These are phyloP conservation scores for Acanthurus tractus DNA, from an alignment of 2,797 vertebrate species.

Conservation along the genomic window DNA sequence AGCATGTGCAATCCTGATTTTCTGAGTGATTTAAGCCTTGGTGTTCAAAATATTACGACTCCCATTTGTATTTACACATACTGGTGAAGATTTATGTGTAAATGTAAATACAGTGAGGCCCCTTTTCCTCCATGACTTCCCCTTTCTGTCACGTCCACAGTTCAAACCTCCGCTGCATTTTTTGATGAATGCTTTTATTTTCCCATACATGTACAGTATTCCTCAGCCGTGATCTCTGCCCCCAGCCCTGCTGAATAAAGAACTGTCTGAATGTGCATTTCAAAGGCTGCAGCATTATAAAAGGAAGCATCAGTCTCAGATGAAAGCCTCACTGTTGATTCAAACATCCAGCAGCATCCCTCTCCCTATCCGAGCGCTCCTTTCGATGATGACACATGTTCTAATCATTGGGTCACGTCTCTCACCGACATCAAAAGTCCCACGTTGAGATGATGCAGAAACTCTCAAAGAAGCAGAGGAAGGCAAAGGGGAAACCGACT, in stretches of 20 bases:
- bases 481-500: slow-evolving; percentile 39
- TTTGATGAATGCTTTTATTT: slow-evolving; percentile 21
- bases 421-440: slow-evolving; percentile 75
- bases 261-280: slow-evolving; percentile 62
- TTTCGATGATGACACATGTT: slow-evolving; percentile 74
- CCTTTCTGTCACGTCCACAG: slow-evolving; percentile 33
- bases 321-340: slow-evolving; percentile 73
- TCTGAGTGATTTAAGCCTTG: neutral
- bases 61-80: neutral
- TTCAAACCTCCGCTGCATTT: slow-evolving; percentile 33
- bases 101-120: slow-evolving; percentile 12
- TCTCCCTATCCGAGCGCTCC: slow-evolving; percentile 45
- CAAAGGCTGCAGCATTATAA: slow-evolving; percentile 68
- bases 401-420: slow-evolving; percentile 77
- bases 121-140: slow-evolving; percentile 20
- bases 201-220: slow-evolving; percentile 17
- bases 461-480: slow-evolving; percentile 61
- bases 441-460: slow-evolving; percentile 67
- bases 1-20: neutral
- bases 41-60: neutral
- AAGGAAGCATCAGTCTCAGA: slow-evolving; percentile 63
- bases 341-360: slow-evolving; percentile 52
- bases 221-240: slow-evolving; percentile 29
- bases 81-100: slow-evolving; percentile 12
- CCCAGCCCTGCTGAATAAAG: slow-evolving; percentile 43